Evolutionary conservation across 2,113 vertebrate genomes (phyloP), one percentile per base, ranked within the genome.

Genomic region (Panthera uncia): DNA sequence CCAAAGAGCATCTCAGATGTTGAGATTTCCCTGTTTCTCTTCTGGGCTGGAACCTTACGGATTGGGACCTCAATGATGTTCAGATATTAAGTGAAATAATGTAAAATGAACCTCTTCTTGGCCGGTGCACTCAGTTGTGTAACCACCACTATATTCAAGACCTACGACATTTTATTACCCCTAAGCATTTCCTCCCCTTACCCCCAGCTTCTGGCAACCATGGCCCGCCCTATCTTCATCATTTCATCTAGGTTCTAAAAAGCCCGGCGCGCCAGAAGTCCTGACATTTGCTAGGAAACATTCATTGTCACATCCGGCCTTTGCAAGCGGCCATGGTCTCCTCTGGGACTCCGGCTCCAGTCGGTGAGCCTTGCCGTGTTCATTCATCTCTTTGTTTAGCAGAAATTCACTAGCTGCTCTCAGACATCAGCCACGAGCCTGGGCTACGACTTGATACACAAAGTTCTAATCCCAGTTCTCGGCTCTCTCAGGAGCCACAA

Each of bases 391-490:
- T 63, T 19, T 19, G 8, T 33, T 45, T 15, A 69, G 73, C 33
- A 48, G 52, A 38, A 12, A 10, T 15, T 14, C 21, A 0, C 3
- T 1, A 36, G 36, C 36, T 6, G 33, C 55, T 18, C 5, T 41
- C 52, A 0, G 16, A 25, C 23, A 1, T 14, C 1, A 41, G 31
- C 16, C 2, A 0, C 1, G 11, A 81, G 21, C 36, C 0, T 23
- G 63, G 21, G 79, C 45, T 31, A 5, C 0, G 18, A 12, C 41
- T 45, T 5, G 10, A 5, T 3, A 41, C 33, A 36, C 5, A 68
- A 87, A 15, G 66, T 78, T 38, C 31, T 52, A 12, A 8, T 4
- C 27, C 65, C 11, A 14, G 38, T 41, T 89, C 74, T 52, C 33
- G 0, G 4, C 76, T 66, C 50, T 94, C n/a, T 27, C 10, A 1